Conservation (phyloP, 2,888 invertebrate genomes). For the Leucophenga maculata region DNA sequence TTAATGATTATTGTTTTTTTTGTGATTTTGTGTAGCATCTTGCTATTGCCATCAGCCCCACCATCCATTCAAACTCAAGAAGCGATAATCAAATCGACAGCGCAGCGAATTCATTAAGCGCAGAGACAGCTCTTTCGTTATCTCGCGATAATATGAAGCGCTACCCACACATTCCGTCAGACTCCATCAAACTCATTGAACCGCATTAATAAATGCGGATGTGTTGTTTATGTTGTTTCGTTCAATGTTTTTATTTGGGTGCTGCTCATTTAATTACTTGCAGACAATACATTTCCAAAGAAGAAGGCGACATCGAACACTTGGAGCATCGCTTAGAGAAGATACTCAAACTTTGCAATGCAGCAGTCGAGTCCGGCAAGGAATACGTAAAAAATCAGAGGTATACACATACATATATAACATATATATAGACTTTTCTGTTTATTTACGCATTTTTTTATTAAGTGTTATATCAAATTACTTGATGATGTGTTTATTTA, state of each 20-base stretch:
- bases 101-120: slow-evolving; percentile 40
- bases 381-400: slow-evolving; percentile 93
- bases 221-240: slow-evolving; percentile 1
- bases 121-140: slow-evolving; percentile 41
- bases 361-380: slow-evolving; percentile 94
- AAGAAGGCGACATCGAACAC: slow-evolving; percentile 89
- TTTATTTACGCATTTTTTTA: slow-evolving; percentile 25
- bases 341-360: slow-evolving; percentile 90
- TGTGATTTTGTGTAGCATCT: too few relatives aligned
- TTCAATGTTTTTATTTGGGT: background rate
- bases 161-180: too few relatives aligned
- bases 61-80: background rate
- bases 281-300: slow-evolving; percentile 88
- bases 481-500: slow-evolving; percentile 51
- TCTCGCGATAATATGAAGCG: too few relatives aligned
- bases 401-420: too few relatives aligned
- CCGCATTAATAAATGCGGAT: background rate
- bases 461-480: slow-evolving; percentile 13
- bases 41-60: too few relatives aligned
- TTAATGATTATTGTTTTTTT: slow-evolving; percentile 38
- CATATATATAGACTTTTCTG: background rate
- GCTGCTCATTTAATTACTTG: slow-evolving; percentile 43
- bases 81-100: slow-evolving; percentile 25
- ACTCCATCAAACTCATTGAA: background rate
- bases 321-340: slow-evolving; percentile 92